Conservation (phyloP, 2,113 vertebrate genomes). For the Tachycineta bicolor region DNA sequence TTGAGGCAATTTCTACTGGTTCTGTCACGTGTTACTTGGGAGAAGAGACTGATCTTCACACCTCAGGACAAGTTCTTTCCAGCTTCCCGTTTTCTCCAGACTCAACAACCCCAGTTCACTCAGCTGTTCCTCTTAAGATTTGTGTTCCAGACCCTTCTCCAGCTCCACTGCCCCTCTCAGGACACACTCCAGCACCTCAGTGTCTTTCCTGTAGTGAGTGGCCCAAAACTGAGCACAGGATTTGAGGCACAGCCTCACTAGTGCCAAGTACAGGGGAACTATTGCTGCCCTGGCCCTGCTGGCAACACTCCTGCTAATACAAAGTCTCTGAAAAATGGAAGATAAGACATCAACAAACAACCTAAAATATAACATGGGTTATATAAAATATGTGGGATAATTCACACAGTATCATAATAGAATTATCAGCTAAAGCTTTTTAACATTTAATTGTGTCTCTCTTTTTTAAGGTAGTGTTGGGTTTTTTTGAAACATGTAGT, state of each 20-base stretch:
- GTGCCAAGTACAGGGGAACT: fast-evolving
- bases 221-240: not conserved
- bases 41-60: not conserved
- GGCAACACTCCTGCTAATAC: not conserved
- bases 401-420: not conserved
- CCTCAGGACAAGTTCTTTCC: not conserved
- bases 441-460: not conserved
- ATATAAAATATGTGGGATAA: not conserved
- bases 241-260: not conserved
- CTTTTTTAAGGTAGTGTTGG: not conserved
- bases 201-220: not conserved
- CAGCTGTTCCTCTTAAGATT: fast-evolving
- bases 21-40: fast-evolving
- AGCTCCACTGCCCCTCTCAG: not conserved
- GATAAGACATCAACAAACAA: not conserved
- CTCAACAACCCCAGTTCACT: not conserved
- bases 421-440: not conserved
- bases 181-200: not conserved
- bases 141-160: not conserved
- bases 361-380: not conserved
- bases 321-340: not conserved
- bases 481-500: not conserved
- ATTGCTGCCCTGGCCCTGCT: not conserved
- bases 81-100: too few species aligned
- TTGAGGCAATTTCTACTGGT: not conserved